Evolutionary conservation across 2,797 vertebrate genomes (phyloP).

Genomic region (Dermochelys coriacea): DNA sequence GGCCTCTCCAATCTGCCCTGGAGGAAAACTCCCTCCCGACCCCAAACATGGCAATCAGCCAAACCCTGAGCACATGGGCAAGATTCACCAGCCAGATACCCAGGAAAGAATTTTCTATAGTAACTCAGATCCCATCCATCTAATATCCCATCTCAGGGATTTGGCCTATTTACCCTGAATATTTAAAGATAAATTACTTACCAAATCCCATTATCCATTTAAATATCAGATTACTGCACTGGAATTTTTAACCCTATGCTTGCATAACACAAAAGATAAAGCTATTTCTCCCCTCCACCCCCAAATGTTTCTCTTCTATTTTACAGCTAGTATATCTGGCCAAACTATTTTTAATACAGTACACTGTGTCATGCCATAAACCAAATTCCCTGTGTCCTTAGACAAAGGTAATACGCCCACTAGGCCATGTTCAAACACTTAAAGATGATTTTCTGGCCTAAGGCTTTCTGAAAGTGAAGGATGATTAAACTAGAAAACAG

Average conservation of each 20-base stretch:
- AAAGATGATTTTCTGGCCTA: background rate
- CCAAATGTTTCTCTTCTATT: background rate
- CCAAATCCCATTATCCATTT: too few relatives aligned
- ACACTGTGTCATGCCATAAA: too few relatives aligned
- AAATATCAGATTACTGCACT: background rate
- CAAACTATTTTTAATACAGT: background rate
- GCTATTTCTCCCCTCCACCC: rapidly evolving
- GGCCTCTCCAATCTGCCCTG: too few relatives aligned
- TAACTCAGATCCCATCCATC: too few relatives aligned
- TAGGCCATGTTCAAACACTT: background rate
- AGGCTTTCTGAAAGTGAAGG: background rate
- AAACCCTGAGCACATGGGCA: too few relatives aligned
- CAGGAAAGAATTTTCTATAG: too few relatives aligned
- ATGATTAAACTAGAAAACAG: background rate
- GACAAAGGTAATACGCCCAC: background rate
- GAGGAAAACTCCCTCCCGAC: too few relatives aligned
- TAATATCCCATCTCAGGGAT: too few relatives aligned
- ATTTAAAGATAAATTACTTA: too few relatives aligned
- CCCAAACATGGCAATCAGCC: too few relatives aligned
- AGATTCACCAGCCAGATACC: too few relatives aligned
- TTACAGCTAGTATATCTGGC: background rate
- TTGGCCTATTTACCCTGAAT: too few relatives aligned
- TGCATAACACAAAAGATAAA: background rate
- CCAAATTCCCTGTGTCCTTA: background rate
- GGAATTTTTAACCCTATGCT: background rate